phyloP scores from a whole-genome alignment of 2,888 invertebrate genomes.

The Drosophila affinis region DNA sequence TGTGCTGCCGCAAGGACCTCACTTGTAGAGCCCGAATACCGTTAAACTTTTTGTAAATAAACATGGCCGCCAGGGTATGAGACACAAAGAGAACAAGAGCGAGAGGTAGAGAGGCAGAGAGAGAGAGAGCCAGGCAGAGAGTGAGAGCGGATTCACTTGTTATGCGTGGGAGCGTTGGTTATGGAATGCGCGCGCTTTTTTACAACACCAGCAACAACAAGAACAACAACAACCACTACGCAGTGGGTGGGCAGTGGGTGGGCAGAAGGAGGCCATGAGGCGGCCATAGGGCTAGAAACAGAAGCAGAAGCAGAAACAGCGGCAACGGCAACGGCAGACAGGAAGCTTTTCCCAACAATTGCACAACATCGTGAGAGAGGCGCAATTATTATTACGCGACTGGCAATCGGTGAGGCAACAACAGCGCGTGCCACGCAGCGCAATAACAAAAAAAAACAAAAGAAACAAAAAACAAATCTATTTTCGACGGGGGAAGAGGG shows the following conservation, averaged over 20 bases:
- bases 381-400: conserved; percentile 73
- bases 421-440: conserved; percentile 52
- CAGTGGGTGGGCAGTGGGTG: conserved; percentile 4
- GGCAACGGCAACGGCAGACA: conserved; percentile 50
- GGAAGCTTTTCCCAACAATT: conserved; percentile 74
- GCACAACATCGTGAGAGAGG: conserved; percentile 58
- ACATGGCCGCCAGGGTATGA: conserved; percentile 69
- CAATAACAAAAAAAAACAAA: conserved; percentile 45
- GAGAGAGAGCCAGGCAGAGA: conserved; percentile 14
- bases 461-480: conserved; percentile 22
- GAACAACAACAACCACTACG: conserved; percentile 16
- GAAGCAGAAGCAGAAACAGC: conserved; percentile 16
- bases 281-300: background rate
- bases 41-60: conserved; percentile 74
- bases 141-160: conserved; percentile 26
- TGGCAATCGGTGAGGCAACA: conserved; percentile 72
- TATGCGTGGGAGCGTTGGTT: conserved; percentile 60
- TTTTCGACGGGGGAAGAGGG: conserved; percentile 3
- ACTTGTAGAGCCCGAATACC: conserved; percentile 46
- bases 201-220: conserved; percentile 30
- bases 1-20: conserved; percentile 13
- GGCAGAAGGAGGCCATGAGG: conserved; percentile 21
- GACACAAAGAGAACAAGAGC: conserved; percentile 29
- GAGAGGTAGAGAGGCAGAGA: conserved; percentile 5
- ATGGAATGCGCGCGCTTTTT: conserved; percentile 75